These are phyloP conservation scores for Yponomeuta plumbellus DNA, from an alignment of 2,888 invertebrate species.

Conservation along the genomic window DNA sequence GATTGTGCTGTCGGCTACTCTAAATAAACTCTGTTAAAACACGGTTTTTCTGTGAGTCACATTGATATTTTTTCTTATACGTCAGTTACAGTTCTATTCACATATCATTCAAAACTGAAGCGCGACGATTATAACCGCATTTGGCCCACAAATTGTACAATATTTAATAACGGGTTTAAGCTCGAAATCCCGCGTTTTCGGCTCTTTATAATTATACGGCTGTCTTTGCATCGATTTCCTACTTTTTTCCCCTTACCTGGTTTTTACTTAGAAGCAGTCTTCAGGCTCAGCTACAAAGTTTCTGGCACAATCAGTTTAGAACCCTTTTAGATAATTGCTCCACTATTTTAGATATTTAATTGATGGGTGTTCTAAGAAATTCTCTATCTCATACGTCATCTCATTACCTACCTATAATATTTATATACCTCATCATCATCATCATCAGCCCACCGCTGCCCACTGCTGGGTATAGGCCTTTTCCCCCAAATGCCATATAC, in stretches of 20 bases:
- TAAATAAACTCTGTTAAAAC: background rate
- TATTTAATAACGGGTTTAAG: slow-evolving; percentile 63
- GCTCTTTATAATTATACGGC: slow-evolving; percentile 71
- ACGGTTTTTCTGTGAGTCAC: background rate
- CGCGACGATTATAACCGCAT: slow-evolving; percentile 68
- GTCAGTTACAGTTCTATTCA: slow-evolving; percentile 45
- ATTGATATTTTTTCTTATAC: slow-evolving; percentile 18
- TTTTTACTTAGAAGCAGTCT: slow-evolving; percentile 49
- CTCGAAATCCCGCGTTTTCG: slow-evolving; percentile 42
- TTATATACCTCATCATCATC: no score
- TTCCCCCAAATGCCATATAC: no score
- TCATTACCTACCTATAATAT: no score
- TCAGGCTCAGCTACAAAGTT: slow-evolving; percentile 25
- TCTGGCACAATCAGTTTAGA: slow-evolving; percentile 39
- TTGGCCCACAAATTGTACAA: slow-evolving; percentile 51
- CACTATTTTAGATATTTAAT: slow-evolving; percentile 45
- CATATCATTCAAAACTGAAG: slow-evolving; percentile 52
- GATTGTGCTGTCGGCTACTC: no score
- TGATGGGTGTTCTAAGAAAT: slow-evolving; percentile 26
- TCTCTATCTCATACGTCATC: no score
- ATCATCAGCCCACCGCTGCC: no score
- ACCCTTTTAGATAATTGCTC: slow-evolving; percentile 33
- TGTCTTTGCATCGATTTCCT: slow-evolving; percentile 49
- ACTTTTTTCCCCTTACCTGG: slow-evolving; percentile 54
- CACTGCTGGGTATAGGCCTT: no score